Evolutionary conservation across 2,888 invertebrate genomes (phyloP), one percentile per base, ranked within the genome.

Genomic region (Eubasilissa splendida): DNA sequence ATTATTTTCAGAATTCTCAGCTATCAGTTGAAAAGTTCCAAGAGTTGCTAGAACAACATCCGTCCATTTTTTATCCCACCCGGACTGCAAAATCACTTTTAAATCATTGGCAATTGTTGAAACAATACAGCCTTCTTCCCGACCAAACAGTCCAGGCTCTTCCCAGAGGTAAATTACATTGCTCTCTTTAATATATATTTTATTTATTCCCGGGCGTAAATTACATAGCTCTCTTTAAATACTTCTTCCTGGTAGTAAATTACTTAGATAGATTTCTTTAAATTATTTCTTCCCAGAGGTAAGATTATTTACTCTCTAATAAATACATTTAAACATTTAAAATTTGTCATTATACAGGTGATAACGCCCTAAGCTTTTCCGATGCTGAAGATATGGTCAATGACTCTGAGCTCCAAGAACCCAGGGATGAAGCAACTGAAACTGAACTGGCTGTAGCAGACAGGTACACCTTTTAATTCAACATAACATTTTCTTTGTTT

Each of bases 31-130:
- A 96, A 86, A 92, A 92, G 70, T 98, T 99, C 87, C 96, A 97
- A 88, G 95, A 96, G 84, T 88, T 99, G 33, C 87, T 98, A 65
- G 93, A 95, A 70, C 93, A 95, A 86, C 94, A 98, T 87, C 94
- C 96, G 0, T 94, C 96, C 75, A 91, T 94, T 2, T 99, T 99
- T 88, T 96, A 97, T 87, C 94, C 95, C 3, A 94, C 96, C 0
- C 92, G 99, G 83, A 98, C 97, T 0, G 93, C 97, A 0, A 96
- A 96, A 87, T 91, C 95, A 0, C 89, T 99, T 59, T 92, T 95
- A 87, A 93, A 93, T 76, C 98, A 99, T 87, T 99, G 99, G 99
- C 94, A 95, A 85, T 91, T 97, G 53, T 93, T 99, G 89, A 97
- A 96, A 86, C 96, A 97, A 87, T 98, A 97, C 87, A 95, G 96